These are phyloP conservation scores for Oophaga sylvatica DNA, from an alignment of 2,797 vertebrate species.

Conservation along the genomic window DNA sequence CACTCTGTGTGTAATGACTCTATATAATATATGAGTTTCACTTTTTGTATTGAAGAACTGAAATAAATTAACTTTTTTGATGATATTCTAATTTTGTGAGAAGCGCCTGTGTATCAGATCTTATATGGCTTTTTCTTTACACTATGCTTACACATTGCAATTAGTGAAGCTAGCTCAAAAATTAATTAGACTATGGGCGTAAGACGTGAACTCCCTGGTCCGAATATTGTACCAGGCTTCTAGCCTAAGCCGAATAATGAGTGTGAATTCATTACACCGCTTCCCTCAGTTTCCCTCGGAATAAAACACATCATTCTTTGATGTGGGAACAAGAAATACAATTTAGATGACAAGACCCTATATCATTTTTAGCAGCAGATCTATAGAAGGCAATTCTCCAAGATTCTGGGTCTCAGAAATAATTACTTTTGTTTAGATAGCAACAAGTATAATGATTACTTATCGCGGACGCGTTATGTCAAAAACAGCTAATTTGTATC, in stretches of 20 bases:
- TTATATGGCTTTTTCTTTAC: not conserved
- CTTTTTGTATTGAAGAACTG: too few relatives aligned
- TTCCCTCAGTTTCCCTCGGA: not conserved
- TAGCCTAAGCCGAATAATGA: not conserved
- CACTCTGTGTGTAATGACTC: too few relatives aligned
- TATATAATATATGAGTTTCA: too few relatives aligned
- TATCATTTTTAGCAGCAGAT: constrained; percentile 17
- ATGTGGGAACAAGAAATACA: not conserved
- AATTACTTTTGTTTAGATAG: constrained; percentile 33
- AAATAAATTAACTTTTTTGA: too few relatives aligned
- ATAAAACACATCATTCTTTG: constrained; percentile 1
- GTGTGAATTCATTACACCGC: not conserved
- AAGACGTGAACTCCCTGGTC: not conserved
- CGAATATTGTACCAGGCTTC: not conserved
- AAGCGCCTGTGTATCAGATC: not conserved
- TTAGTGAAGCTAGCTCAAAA: not conserved
- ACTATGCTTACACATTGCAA: not conserved
- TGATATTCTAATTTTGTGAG: too few relatives aligned
- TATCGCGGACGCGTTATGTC: constrained; percentile 2
- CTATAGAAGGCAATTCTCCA: constrained; percentile 18
- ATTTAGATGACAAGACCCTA: not conserved
- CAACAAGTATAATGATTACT: constrained; percentile 29
- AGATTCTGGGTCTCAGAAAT: constrained; percentile 11
- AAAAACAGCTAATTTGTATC: constrained; percentile 22
- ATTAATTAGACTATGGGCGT: not conserved